phyloP scores from a whole-genome alignment of 2,888 invertebrate genomes.

The Dendrolimus houi region DNA sequence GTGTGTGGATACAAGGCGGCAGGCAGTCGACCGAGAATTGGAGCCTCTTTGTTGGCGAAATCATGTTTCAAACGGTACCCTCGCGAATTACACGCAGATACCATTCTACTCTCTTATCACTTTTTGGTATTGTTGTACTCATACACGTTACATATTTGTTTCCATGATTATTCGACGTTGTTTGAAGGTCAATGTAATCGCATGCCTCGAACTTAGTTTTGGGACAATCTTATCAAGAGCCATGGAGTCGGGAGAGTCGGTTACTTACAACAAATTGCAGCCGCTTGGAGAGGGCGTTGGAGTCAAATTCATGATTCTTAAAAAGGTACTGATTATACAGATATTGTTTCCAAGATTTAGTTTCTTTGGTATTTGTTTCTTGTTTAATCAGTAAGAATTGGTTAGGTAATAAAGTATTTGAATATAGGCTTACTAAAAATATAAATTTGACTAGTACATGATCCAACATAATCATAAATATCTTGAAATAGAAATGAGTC shows the following conservation, averaged over 20 bases:
- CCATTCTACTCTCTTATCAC: constrained; percentile 29
- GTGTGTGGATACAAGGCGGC: constrained; percentile 61
- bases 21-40: constrained; percentile 68
- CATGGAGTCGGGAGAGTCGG: not conserved
- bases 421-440: too few relatives aligned
- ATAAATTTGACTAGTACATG: too few relatives aligned
- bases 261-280: constrained; percentile 14
- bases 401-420: not conserved
- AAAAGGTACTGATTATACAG: constrained; percentile 10
- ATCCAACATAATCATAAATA: not conserved
- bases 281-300: constrained; percentile 9
- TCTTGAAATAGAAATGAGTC: not conserved
- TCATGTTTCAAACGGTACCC: constrained; percentile 57
- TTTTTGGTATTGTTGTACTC: constrained; percentile 24
- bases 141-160: not conserved
- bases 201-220: constrained; percentile 6
- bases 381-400: not conserved
- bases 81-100: constrained; percentile 35
- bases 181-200: not conserved
- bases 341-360: constrained; percentile 6
- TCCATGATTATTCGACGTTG: not conserved
- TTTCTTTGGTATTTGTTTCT: not conserved
- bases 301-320: constrained; percentile 16
- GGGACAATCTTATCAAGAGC: not conserved
- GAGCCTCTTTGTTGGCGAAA: constrained; percentile 64